Percentiles rank a stretch among this genome's conserved stretches.
phyloP scores from a whole-genome alignment of 2,113 vertebrate species.

The Gymnorhina tibicen region DNA sequence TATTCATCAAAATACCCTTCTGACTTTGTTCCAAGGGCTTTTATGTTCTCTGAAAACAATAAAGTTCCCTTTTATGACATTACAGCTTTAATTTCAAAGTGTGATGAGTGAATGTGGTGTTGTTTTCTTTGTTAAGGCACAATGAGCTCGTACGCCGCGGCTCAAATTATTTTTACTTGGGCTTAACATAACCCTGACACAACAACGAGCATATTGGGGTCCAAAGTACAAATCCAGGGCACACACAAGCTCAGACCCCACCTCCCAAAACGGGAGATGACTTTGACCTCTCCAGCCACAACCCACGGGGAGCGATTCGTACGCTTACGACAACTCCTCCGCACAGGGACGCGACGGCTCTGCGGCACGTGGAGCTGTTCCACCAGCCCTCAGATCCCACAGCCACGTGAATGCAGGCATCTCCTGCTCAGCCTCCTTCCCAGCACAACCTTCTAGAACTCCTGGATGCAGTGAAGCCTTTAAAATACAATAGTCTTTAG shows the following conservation, averaged over 20 bases:
- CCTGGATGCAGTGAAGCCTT: neutral
- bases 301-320: neutral
- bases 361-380: fast-evolving
- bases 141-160: neutral
- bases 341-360: fast-evolving
- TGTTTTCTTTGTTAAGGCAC: slow-evolving; percentile 43
- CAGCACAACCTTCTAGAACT: neutral
- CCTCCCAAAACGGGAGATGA: slow-evolving; percentile 39
- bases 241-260: slow-evolving; percentile 5
- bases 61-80: slow-evolving; percentile 57
- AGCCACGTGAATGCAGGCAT: fast-evolving
- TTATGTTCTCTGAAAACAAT: slow-evolving; percentile 58
- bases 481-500: neutral
- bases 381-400: neutral
- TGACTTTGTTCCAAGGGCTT: slow-evolving; percentile 37
- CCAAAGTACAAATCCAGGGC: slow-evolving; percentile 27
- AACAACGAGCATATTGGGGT: neutral
- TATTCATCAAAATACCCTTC: slow-evolving; percentile 37
- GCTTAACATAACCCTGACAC: slow-evolving; percentile 14
- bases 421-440: neutral
- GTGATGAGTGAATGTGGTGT: slow-evolving; percentile 30
- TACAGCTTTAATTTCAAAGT: slow-evolving; percentile 58
- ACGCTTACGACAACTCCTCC: fast-evolving
- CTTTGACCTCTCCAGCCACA: slow-evolving; percentile 29
- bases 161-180: slow-evolving; percentile 7